phyloP scores from a whole-genome alignment of 2,888 invertebrate genomes.

The Horisme vitalbata region DNA sequence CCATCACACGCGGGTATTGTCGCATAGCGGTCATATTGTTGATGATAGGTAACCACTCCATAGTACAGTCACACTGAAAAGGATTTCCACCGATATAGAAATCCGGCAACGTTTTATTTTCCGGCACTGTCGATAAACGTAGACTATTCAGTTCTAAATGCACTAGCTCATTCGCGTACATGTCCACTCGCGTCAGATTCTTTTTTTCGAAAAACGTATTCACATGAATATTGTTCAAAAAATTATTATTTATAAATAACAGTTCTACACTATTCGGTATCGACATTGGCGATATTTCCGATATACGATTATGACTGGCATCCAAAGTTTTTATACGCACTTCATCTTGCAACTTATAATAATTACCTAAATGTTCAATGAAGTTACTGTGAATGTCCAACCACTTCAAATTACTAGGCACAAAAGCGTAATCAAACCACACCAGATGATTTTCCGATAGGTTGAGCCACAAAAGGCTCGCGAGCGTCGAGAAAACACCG shows the following conservation, averaged over 20 bases:
- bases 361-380: slow-evolving; percentile 93
- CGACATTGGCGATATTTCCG: slow-evolving; percentile 91
- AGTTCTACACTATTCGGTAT: slow-evolving; percentile 94
- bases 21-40: slow-evolving; percentile 92
- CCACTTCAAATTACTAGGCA: slow-evolving; percentile 94
- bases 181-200: slow-evolving; percentile 92
- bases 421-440: slow-evolving; percentile 96
- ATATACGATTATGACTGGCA: slow-evolving; percentile 94
- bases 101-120: slow-evolving; percentile 90
- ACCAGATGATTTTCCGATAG: slow-evolving; percentile 95
- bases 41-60: slow-evolving; percentile 97
- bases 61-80: slow-evolving; percentile 96
- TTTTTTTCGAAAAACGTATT: slow-evolving; percentile 94
- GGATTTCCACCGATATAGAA: slow-evolving; percentile 97
- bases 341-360: slow-evolving; percentile 92
- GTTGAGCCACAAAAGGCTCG: slow-evolving; percentile 93
- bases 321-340: slow-evolving; percentile 92
- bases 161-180: slow-evolving; percentile 93
- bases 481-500: slow-evolving; percentile 92
- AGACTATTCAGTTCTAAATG: slow-evolving; percentile 92
- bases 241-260: slow-evolving; percentile 94
- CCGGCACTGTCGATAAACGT: slow-evolving; percentile 88
- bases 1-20: slow-evolving; percentile 94
- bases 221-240: slow-evolving; percentile 89
- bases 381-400: slow-evolving; percentile 95